phyloP scores from a whole-genome alignment of 2,113 vertebrate genomes.

The Arvicanthis niloticus region DNA sequence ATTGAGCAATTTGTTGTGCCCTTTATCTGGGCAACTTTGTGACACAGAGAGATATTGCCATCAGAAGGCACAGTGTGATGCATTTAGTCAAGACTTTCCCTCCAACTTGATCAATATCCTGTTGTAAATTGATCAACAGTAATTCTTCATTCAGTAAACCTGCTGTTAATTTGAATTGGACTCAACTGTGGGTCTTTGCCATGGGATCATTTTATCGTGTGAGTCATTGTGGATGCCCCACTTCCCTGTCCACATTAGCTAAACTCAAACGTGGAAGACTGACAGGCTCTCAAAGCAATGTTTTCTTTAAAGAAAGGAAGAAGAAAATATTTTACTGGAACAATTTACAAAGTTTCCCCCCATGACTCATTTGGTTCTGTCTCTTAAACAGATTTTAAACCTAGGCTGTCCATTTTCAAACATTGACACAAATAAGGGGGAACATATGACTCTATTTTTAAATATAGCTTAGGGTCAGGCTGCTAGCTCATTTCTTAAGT shows the following conservation, averaged over 20 bases:
- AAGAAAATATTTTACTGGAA: not conserved
- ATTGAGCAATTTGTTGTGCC: not conserved
- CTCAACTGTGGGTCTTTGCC: not conserved
- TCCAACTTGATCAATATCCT: not conserved
- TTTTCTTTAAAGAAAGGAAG: not conserved
- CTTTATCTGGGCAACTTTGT: not conserved
- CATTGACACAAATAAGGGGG: not conserved
- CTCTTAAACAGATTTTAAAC: constrained; percentile 6
- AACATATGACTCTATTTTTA: not conserved
- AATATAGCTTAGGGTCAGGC: not conserved
- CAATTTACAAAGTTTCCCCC: not conserved
- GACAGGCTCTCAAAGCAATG: not conserved
- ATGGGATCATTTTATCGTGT: constrained; percentile 28
- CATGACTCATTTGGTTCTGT: constrained; percentile 17
- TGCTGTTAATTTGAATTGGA: not conserved
- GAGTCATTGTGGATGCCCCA: not conserved
- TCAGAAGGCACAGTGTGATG: not conserved
- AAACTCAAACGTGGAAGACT: not conserved
- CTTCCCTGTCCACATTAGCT: not conserved
- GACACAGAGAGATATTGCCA: not conserved
- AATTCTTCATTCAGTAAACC: not conserved
- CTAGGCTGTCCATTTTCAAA: constrained; percentile 29
- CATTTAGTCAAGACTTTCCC: not conserved
- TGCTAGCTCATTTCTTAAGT: not conserved
- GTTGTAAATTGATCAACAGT: not conserved